These are phyloP conservation scores for Cygnus atratus DNA, from an alignment of 2,113 vertebrate species.

Conservation along the genomic window DNA sequence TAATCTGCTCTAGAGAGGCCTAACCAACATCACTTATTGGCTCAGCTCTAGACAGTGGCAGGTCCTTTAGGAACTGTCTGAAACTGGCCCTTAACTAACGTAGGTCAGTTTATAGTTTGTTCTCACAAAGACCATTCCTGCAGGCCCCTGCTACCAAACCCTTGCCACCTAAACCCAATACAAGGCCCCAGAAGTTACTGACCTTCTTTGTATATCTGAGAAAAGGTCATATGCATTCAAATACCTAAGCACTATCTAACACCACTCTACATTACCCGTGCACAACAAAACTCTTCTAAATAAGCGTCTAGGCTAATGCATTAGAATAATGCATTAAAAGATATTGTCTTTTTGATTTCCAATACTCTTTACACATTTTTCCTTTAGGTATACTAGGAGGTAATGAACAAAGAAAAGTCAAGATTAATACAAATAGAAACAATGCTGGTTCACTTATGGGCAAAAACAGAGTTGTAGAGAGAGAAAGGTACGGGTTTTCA, in stretches of 20 bases:
- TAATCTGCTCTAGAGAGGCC: no score
- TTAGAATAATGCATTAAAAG: neutral
- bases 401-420: neutral
- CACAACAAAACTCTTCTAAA: no score
- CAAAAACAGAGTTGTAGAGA: neutral
- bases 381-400: neutral
- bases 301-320: no score
- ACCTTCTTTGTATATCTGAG: neutral
- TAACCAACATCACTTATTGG: no score
- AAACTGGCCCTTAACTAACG: no score
- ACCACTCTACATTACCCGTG: neutral
- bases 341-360: rapidly evolving
- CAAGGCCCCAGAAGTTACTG: neutral
- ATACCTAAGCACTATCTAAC: no score
- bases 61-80: no score
- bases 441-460: neutral
- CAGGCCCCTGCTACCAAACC: no score
- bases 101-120: no score
- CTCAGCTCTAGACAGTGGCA: no score
- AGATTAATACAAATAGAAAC: neutral
- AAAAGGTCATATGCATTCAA: neutral
- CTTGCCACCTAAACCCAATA: no score
- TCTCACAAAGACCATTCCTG: no score
- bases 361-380: neutral
- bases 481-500: neutral